Base-by-base conservation (phyloP, 2,888 invertebrate genomes). In the Scaptomyza flava region DNA sequence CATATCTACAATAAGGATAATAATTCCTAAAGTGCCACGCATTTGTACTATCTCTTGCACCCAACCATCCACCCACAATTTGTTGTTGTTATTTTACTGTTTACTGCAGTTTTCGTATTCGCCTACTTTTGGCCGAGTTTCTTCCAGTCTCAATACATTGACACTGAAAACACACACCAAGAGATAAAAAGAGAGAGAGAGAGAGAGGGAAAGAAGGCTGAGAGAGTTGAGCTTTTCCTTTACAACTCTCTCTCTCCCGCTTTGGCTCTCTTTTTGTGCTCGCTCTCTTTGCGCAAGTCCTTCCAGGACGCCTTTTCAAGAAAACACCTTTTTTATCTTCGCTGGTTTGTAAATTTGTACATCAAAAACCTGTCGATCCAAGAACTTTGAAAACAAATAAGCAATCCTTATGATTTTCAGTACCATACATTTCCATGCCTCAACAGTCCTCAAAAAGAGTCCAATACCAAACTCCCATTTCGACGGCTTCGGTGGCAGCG, bases 11-110 rank as follows among this genome's bases (percentile, higher is more conserved):
- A 42, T 20, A 73, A 79, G 76, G 67, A 76, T 64, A 72, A 85
- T 85, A 80, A 79, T 85, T 80, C 81, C 57, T 67, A 77, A 20
- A 56, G 45, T 74, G 66, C 45, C 77, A 77, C 64, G 68, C 71
- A 74, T 68, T 58, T 59, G 9, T 14, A 17, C 7, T 2, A 59
- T 43, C 31, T 17, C 64, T 34, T 56, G 20, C 48, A 17, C 34
- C 34, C 31, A 50, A 3, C 1, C 7, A 23, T 4, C 2, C n/a
- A 11, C 6, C 45, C 31, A 48, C 36, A 59, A 27, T 60, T 72
- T 68, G 51, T 64, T 62, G 20, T 57, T 70, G 54, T 61, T 47
- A 12, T 66, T 60, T 69, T 47, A 60, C 63, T 77, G 68, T 77
- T 75, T 70, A 79, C 67, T 69, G 69, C 60, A 67, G 77, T 64